Conservation (phyloP, 2,113 vertebrate genomes). For the Silurus glanis region DNA sequence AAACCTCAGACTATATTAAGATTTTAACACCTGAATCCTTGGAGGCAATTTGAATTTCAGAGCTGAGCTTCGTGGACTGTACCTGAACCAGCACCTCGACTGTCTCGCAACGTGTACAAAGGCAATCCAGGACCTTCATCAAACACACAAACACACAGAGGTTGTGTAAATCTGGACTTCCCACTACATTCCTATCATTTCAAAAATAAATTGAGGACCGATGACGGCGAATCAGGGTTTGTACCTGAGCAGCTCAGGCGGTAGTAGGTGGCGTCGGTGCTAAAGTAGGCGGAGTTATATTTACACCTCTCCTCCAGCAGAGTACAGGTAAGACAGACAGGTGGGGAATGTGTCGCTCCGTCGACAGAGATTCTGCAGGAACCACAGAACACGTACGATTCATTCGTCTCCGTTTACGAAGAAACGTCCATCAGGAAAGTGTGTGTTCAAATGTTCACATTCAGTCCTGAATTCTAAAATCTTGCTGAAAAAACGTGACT, state of each 20-base stretch:
- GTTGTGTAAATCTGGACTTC: no score
- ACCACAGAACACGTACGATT: neutral
- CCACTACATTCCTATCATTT: no score
- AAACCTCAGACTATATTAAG: neutral
- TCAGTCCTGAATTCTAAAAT: no score
- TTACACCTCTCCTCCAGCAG: conserved; percentile 74
- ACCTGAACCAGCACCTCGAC: conserved; percentile 51
- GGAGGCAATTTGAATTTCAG: neutral
- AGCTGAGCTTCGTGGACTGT: neutral
- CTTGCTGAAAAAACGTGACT: conserved; percentile 45
- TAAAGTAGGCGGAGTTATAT: conserved; percentile 87
- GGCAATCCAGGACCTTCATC: conserved; percentile 86
- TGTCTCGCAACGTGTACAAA: conserved; percentile 63
- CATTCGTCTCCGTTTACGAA: neutral
- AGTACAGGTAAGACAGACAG: conserved; percentile 82
- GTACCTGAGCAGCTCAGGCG: conserved; percentile 82
- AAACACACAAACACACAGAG: conserved; percentile 29
- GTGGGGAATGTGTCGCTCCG: conserved; percentile 21
- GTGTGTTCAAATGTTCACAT: neutral
- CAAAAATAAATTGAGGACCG: neutral
- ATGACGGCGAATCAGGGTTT: conserved; percentile 19
- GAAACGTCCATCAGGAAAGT: neutral
- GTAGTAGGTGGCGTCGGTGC: conserved; percentile 80
- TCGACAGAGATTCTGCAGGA: conserved; percentile 72
- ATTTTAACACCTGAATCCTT: no score